phyloP scores from a whole-genome alignment of 2,113 vertebrate species.

The Chaenogobius annularis region DNA sequence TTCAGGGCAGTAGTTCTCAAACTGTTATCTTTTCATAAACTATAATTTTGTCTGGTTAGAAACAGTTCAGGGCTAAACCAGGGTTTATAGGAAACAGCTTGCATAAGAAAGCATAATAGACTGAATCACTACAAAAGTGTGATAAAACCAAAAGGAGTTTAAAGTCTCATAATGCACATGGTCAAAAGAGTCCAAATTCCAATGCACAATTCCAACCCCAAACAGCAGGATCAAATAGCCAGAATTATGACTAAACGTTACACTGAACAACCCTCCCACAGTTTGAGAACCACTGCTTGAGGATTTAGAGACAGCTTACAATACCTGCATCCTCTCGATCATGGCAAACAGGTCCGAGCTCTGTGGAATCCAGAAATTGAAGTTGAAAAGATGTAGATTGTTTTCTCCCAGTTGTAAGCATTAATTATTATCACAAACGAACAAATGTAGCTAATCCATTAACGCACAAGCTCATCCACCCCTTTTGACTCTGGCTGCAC shows the following conservation, averaged over 20 bases:
- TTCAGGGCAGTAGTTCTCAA: not conserved
- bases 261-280: not conserved
- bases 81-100: too few species aligned
- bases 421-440: slow-evolving; percentile 11
- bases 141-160: too few species aligned
- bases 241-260: not conserved
- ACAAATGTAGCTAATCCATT: slow-evolving; percentile 9
- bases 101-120: too few species aligned
- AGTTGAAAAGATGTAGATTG: slow-evolving; percentile 22
- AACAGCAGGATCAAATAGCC: not conserved
- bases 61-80: too few species aligned
- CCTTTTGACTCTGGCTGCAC: slow-evolving; percentile 33
- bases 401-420: slow-evolving; percentile 8
- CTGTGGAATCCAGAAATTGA: slow-evolving; percentile 71
- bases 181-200: not conserved
- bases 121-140: too few species aligned
- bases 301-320: slow-evolving; percentile 30
- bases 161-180: too few species aligned
- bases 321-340: slow-evolving; percentile 93
- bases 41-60: too few species aligned
- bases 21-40: slow-evolving; percentile 2
- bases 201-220: not conserved
- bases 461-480: not conserved
- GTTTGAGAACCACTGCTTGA: not conserved
- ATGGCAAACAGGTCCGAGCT: slow-evolving; percentile 88